These are phyloP conservation scores for Melanerpes aurifrons DNA, from an alignment of 2,113 vertebrate genomes.

Conservation along the genomic window DNA sequence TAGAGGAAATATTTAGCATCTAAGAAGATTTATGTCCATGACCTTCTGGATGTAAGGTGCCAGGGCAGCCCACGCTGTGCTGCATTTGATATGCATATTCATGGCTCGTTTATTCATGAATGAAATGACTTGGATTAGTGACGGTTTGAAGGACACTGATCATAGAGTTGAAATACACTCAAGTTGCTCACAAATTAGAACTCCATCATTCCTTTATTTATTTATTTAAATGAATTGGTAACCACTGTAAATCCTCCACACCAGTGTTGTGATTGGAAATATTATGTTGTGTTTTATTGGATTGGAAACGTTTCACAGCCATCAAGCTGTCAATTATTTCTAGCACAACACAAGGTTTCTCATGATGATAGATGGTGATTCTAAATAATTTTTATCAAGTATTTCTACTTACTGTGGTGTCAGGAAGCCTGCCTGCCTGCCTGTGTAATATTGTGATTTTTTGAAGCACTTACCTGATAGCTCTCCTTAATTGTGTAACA, in stretches of 20 bases:
- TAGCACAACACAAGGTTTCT: conserved; percentile 50
- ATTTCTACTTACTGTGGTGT: conserved; percentile 55
- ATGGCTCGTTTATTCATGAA: conserved; percentile 55
- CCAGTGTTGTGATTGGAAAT: conserved; percentile 52
- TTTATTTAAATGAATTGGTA: not conserved
- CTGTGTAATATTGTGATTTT: conserved; percentile 67
- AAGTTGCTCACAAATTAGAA: conserved; percentile 34
- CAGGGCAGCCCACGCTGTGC: conserved; percentile 56
- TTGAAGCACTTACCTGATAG: conserved; percentile 60
- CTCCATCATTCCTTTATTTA: conserved; percentile 1
- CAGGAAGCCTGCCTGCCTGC: conserved; percentile 34
- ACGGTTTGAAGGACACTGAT: conserved; percentile 57
- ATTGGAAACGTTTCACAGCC: conserved; percentile 53
- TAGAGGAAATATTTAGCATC: conserved; percentile 23
- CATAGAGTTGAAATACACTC: not conserved
- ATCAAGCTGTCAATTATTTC: conserved; percentile 68
- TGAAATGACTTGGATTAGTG: conserved; percentile 46
- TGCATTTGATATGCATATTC: conserved; percentile 57
- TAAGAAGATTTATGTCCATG: conserved; percentile 44
- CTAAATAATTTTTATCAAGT: conserved; percentile 69
- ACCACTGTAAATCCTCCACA: not conserved
- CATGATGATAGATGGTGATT: conserved; percentile 56
- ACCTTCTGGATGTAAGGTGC: conserved; percentile 60
- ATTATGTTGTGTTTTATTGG: conserved; percentile 42
- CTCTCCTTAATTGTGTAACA: conserved; percentile 60